phyloP scores from a whole-genome alignment of 2,113 vertebrate genomes.

The Pseudopipra pipra region DNA sequence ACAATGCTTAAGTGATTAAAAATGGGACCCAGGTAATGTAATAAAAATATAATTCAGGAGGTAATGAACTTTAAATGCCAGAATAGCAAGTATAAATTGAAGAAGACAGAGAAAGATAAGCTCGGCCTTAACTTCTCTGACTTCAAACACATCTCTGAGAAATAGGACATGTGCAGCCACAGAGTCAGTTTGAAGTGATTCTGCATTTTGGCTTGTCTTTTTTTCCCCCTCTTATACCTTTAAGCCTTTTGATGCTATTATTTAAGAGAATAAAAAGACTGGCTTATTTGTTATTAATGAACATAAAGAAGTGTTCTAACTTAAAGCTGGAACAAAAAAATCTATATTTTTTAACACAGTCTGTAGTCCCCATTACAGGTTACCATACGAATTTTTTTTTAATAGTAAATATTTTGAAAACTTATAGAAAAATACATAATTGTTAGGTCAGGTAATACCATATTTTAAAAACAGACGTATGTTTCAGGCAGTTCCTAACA shows the following conservation, averaged over 20 bases:
- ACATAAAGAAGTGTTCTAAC: background rate
- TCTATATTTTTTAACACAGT: background rate
- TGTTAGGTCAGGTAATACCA: background rate
- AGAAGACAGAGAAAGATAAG: background rate
- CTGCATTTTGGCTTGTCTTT: background rate
- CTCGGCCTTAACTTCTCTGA: background rate
- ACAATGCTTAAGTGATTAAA: background rate
- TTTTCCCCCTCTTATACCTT: background rate
- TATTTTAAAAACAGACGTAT: background rate
- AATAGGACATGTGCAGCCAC: background rate
- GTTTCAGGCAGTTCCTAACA: background rate
- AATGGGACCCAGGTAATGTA: background rate
- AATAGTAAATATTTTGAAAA: background rate
- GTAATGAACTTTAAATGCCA: background rate
- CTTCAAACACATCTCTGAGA: background rate
- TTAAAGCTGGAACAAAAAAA: background rate
- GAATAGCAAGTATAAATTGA: background rate
- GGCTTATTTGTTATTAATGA: background rate
- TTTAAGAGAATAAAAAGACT: background rate
- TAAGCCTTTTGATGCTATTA: background rate
- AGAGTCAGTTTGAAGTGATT: background rate
- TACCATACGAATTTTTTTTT: background rate
- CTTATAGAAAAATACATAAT: background rate
- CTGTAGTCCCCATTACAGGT: background rate
- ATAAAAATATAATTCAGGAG: background rate